A percentile compares a stretch with the other conserved stretches of the same genome.
Evolutionary conservation across 2,888 invertebrate genomes (phyloP).

Genomic region (Mactromeris polynyma): DNA sequence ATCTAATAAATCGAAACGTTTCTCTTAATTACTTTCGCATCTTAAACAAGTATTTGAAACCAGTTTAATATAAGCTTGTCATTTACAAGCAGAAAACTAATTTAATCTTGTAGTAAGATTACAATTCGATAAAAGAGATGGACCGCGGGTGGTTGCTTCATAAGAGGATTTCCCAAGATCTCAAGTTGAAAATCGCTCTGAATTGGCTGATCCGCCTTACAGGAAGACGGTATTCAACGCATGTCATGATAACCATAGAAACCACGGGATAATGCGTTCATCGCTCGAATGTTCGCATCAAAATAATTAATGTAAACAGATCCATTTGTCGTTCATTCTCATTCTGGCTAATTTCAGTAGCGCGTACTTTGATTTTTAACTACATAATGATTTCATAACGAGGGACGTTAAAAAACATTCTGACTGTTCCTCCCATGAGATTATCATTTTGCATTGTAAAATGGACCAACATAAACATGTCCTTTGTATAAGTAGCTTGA

Average conservation of each 20-base stretch:
- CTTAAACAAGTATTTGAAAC: constrained; percentile 61
- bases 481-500: too few species aligned
- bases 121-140: constrained; percentile 61
- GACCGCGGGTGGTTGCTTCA: constrained; percentile 26
- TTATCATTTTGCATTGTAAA: too few species aligned
- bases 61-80: constrained; percentile 65
- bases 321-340: too few species aligned
- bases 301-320: too few species aligned
- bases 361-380: too few species aligned
- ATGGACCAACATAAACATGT: too few species aligned
- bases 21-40: constrained; percentile 59
- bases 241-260: neutral
- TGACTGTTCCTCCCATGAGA: too few species aligned
- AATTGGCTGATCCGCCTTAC: constrained; percentile 4
- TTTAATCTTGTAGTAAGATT: constrained; percentile 63
- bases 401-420: too few species aligned
- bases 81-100: constrained; percentile 64
- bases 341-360: too few species aligned
- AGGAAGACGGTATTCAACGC: neutral
- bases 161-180: constrained; percentile 15
- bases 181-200: neutral
- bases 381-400: too few species aligned
- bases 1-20: constrained; percentile 63
- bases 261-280: too few species aligned
- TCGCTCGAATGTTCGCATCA: too few species aligned